Percentiles rank a stretch among this genome's conserved stretches.
Conservation (phyloP, 64 coral and sea anemone species). For the Anthopleura sola region DNA sequence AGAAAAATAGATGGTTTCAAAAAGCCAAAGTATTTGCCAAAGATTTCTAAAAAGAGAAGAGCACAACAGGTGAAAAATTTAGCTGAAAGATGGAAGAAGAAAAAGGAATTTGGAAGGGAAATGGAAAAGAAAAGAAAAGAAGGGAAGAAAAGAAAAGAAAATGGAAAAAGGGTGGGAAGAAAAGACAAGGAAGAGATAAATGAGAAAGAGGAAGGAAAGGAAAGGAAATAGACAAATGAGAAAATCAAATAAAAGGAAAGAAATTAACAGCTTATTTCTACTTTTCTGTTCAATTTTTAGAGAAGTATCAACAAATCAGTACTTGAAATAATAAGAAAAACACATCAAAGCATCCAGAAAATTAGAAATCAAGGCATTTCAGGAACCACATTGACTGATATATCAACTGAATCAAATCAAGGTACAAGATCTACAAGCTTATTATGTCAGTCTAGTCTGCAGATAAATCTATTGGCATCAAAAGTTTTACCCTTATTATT, state of each 20-base stretch:
- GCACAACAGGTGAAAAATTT: not conserved
- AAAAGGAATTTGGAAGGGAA: not conserved
- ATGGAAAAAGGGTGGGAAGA: too few relatives aligned
- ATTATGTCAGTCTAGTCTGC: too few relatives aligned
- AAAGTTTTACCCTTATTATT: not conserved
- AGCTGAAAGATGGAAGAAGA: not conserved
- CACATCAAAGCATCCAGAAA: slow-evolving; percentile 4
- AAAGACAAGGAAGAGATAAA: not conserved
- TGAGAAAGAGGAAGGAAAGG: not conserved
- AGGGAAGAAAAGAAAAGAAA: not conserved
- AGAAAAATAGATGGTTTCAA: slow-evolving; percentile 1
- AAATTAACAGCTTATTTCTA: not conserved
- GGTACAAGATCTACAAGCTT: not conserved
- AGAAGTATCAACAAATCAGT: slow-evolving; percentile 20
- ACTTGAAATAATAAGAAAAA: slow-evolving; percentile 24
- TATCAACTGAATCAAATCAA: not conserved
- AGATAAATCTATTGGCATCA: too few relatives aligned
- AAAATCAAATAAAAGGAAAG: not conserved
- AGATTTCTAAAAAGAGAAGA: not conserved
- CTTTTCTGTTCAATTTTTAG: not conserved
- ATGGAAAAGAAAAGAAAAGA: not conserved
- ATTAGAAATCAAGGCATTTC: slow-evolving; percentile 3
- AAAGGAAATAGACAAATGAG: not conserved
- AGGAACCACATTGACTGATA: not conserved
- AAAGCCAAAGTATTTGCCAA: not conserved